Evolutionary conservation across 1,140 invertebrate genomes (phyloP).

Genomic region (Drosophila kanapiae): DNA sequence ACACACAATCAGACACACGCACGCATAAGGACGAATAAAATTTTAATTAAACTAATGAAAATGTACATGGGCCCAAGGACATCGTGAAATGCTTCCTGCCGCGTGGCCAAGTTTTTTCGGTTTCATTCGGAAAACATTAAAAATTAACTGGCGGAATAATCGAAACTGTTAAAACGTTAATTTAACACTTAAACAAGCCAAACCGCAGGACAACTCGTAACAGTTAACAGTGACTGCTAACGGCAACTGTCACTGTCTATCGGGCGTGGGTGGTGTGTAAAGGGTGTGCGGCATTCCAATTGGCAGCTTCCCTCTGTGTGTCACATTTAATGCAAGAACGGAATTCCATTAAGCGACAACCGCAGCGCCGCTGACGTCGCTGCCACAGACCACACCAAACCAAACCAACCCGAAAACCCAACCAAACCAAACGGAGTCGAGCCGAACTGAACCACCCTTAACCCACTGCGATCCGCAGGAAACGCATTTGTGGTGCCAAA

Average conservation of each 20-base stretch:
- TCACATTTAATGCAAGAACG: conserved; percentile 81
- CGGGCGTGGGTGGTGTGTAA: conserved; percentile 1
- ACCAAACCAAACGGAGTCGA: conserved; percentile 25
- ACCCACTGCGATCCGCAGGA: conserved; percentile 33
- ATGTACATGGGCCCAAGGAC: conserved; percentile 55
- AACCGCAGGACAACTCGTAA: conserved; percentile 70
- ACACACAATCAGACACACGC: conserved; percentile 12
- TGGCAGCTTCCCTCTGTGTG: conserved; percentile 78
- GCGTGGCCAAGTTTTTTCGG: conserved; percentile 18
- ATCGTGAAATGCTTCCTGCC: conserved; percentile 33
- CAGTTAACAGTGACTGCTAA: conserved; percentile 55
- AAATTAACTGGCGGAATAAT: conserved; percentile 81
- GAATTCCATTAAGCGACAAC: conserved; percentile 84
- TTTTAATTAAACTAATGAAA: conserved; percentile 84
- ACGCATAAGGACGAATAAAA: conserved; percentile 40
- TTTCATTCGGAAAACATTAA: conserved; percentile 57
- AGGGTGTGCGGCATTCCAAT: conserved; percentile 68
- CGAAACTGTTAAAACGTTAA: conserved; percentile 81
- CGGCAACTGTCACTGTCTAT: conserved; percentile 60
- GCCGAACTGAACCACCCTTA: conserved; percentile 27
- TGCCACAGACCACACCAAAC: conserved; percentile 67
- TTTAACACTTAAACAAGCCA: conserved; percentile 83
- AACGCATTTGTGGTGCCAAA: conserved; percentile 82
- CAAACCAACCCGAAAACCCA: conserved; percentile 30
- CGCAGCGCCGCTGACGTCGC: conserved; percentile 62